Percentiles rank a stretch among this genome's conserved stretches.
Conservation (phyloP, 23 tunicate species). For the Aplidium turbinatum region DNA sequence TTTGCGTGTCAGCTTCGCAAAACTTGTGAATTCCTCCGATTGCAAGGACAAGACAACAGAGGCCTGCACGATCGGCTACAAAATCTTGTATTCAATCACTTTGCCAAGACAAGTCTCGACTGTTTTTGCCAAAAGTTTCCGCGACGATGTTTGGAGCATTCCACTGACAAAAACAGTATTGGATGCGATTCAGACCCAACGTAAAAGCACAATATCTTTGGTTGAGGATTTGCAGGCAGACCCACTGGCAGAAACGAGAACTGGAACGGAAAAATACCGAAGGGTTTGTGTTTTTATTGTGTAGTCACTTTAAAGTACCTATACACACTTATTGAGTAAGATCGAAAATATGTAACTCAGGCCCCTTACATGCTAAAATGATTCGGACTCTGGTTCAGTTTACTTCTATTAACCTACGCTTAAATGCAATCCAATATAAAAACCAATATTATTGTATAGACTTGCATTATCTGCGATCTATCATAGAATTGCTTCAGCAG, state of each 20-base stretch:
- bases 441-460: no score
- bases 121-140: no score
- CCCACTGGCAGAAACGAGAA: not conserved
- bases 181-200: not conserved
- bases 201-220: constrained; percentile 10
- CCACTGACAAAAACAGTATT: constrained; percentile 14
- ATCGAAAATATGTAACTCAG: no score
- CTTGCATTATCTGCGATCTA: no score
- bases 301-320: not conserved
- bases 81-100: not conserved
- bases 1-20: no score
- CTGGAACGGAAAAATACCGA: constrained; percentile 9
- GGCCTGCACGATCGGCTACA: not conserved
- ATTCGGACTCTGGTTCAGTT: no score
- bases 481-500: no score
- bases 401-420: no score
- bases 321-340: no score
- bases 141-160: constrained; percentile 64
- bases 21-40: no score
- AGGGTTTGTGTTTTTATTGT: constrained; percentile 13
- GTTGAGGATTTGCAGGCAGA: constrained; percentile 65
- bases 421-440: no score
- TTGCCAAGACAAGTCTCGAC: constrained; percentile 22
- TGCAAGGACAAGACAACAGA: not conserved
- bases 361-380: no score